Evolutionary conservation across 2,797 vertebrate species (phyloP).

Genomic region (Hoplostethus mediterraneus): DNA sequence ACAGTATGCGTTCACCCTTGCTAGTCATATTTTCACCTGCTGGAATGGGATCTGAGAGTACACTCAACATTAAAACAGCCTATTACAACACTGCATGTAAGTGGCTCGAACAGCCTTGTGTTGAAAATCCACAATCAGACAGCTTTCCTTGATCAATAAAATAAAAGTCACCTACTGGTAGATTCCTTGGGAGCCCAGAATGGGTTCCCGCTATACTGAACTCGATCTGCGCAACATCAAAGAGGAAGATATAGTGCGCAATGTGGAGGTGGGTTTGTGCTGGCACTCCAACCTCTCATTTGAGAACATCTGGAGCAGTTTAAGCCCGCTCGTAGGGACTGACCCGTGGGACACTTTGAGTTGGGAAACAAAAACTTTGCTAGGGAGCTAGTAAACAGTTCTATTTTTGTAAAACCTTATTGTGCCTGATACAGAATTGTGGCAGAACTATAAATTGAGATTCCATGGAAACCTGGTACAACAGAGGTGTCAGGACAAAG

Average conservation of each 20-base stretch:
- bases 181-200: conserved; percentile 47
- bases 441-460: conserved; percentile 28
- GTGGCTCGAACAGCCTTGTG: conserved; percentile 54
- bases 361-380: conserved; percentile 77
- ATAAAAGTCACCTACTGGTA: conserved; percentile 66
- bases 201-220: conserved; percentile 45
- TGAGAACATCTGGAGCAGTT: conserved; percentile 84
- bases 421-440: conserved; percentile 28
- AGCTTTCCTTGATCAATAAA: conserved; percentile 56
- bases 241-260: conserved; percentile 64
- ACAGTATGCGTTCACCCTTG: conserved; percentile 69
- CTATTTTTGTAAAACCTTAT: conserved; percentile 36
- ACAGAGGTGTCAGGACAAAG: conserved; percentile 13
- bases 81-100: conserved; percentile 68
- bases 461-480: conserved; percentile 21
- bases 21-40: conserved; percentile 59
- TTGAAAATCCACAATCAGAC: conserved; percentile 69
- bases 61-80: conserved; percentile 59
- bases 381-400: conserved; percentile 67
- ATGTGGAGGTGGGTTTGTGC: conserved; percentile 75
- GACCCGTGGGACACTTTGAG: conserved; percentile 75
- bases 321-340: conserved; percentile 70
- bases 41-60: conserved; percentile 64
- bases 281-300: conserved; percentile 78
- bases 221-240: conserved; percentile 75